Evolutionary conservation across 2,113 vertebrate genomes (phyloP).

Genomic region (Phoenicopterus ruber): DNA sequence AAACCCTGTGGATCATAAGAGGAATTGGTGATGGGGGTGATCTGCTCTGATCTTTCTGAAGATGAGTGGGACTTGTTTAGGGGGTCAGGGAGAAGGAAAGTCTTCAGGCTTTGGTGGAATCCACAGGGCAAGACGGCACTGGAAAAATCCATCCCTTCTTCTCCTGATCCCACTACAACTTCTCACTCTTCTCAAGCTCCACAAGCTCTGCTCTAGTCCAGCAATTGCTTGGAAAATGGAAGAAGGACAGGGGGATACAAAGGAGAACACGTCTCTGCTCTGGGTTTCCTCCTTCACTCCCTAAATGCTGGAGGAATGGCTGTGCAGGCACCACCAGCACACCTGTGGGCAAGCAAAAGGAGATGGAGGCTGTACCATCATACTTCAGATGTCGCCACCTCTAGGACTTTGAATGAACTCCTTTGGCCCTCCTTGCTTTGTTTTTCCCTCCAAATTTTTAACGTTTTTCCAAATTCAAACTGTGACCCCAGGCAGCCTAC

Average conservation of each 20-base stretch:
- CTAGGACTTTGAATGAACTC: background rate
- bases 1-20: background rate
- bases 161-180: background rate
- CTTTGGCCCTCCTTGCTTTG: background rate
- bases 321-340: background rate
- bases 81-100: background rate
- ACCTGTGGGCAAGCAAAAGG: background rate
- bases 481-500: background rate
- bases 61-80: background rate
- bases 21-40: no score
- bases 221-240: background rate
- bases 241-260: background rate
- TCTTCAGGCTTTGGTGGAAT: background rate
- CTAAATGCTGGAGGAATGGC: background rate
- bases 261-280: background rate
- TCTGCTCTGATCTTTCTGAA: background rate
- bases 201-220: background rate
- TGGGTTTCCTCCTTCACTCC: background rate
- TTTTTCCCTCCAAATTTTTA: background rate
- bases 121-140: background rate
- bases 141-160: background rate
- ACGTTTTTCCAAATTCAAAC: background rate
- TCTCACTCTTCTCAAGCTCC: background rate
- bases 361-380: background rate
- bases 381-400: background rate